These are phyloP conservation scores for Pyrocephalus nanus DNA, from an alignment of 2,797 vertebrate species.

Conservation along the genomic window DNA sequence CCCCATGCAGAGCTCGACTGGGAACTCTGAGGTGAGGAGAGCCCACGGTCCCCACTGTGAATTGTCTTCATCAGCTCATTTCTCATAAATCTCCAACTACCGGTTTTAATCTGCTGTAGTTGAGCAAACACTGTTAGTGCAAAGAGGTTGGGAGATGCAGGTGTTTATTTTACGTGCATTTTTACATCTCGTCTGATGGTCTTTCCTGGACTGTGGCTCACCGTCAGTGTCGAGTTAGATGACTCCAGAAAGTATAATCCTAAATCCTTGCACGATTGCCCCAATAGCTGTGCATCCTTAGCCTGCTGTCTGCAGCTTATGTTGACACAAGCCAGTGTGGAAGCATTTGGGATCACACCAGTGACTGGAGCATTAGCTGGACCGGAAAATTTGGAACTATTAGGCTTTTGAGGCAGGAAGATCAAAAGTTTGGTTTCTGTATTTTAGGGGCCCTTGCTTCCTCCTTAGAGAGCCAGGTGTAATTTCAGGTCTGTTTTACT, in stretches of 20 bases:
- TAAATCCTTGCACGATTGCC: background rate
- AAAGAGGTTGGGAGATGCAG: background rate
- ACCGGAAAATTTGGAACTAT: background rate
- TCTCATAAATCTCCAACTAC: background rate
- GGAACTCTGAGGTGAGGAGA: background rate
- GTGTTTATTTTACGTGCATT: background rate
- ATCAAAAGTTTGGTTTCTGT: constrained; percentile 11
- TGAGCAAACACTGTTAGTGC: background rate
- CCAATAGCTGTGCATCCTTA: background rate
- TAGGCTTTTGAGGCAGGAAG: constrained; percentile 16
- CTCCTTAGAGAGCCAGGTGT: background rate
- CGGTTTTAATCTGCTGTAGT: fast-evolving
- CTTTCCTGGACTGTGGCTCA: background rate
- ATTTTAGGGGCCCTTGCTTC: background rate
- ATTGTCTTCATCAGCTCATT: background rate
- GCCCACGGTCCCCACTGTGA: fast-evolving
- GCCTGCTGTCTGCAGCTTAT: background rate
- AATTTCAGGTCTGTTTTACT: constrained; percentile 30
- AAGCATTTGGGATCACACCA: background rate
- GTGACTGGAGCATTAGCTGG: background rate
- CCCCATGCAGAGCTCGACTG: fast-evolving
- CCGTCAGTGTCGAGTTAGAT: background rate
- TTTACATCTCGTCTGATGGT: background rate
- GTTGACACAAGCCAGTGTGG: background rate
- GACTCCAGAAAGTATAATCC: background rate